These are phyloP conservation scores for Drosophila sucinea DNA, from an alignment of 1,140 invertebrate species.

Conservation along the genomic window DNA sequence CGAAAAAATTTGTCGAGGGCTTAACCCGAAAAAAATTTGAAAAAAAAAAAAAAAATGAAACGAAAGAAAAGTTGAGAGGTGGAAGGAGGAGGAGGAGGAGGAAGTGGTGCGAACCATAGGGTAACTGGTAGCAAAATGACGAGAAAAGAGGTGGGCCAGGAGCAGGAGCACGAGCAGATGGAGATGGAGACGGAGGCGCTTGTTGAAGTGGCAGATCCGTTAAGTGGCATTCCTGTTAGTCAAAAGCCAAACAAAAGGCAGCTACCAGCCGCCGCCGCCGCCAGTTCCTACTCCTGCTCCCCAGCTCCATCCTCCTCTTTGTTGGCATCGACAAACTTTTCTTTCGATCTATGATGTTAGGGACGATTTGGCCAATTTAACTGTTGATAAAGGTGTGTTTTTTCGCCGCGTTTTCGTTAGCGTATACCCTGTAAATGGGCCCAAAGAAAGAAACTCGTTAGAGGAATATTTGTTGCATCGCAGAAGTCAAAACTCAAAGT, in stretches of 20 bases:
- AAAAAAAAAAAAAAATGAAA: constrained; percentile 28
- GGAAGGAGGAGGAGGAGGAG: constrained; percentile 21
- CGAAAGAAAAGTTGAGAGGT: constrained; percentile 15
- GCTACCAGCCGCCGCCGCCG: constrained; percentile 4
- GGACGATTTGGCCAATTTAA: constrained; percentile 56
- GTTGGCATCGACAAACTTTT: constrained; percentile 1
- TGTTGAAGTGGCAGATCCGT: constrained; percentile 32
- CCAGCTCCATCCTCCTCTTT: background rate
- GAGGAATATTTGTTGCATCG: too few relatives aligned
- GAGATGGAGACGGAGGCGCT: constrained; percentile 27
- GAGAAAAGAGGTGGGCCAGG: background rate
- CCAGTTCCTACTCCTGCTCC: background rate
- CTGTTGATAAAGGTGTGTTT: constrained; percentile 48
- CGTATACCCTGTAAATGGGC: background rate
- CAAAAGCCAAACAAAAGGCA: constrained; percentile 63
- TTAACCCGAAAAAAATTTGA: constrained; percentile 62
- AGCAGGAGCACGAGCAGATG: constrained; percentile 17
- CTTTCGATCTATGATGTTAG: constrained; percentile 8
- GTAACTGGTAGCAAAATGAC: background rate
- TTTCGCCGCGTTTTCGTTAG: constrained; percentile 23
- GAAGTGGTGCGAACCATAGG: constrained; percentile 9
- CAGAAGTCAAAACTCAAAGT: too few relatives aligned
- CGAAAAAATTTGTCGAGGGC: constrained; percentile 61
- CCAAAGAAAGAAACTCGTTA: too few relatives aligned
- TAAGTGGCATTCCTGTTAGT: constrained; percentile 69